Evolutionary conservation across 2,888 invertebrate species (phyloP), one percentile per base, ranked within the genome.

Genomic region (Synanthedon myopaeformis): DNA sequence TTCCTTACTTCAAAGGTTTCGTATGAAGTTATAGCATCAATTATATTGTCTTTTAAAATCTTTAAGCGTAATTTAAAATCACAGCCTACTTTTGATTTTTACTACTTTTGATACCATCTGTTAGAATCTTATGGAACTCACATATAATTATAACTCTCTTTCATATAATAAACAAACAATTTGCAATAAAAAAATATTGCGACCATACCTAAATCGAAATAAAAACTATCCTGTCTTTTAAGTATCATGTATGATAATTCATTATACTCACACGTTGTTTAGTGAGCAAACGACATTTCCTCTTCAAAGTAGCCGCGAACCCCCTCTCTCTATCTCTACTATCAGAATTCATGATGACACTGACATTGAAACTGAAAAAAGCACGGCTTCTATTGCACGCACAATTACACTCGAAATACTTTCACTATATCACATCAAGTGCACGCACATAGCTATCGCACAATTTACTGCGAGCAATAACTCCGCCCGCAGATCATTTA

Each of bases 251-350:
- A 42, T 51, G 12, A 42, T 12, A 49, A 13, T 14, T 45, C 14
- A 19, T 28, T 12, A 51, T 56, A 56, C 56, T 56, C 41, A 56
- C 56, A 50, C 51, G 48, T n/a, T 56, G 51, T 49, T 55, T 53
- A 42, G 55, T 55, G 51, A 56, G 55, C 49, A 45, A 13, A 13
- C 56, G 55, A 14, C 52, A 51, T 53, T 56, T 56, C 49, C 56
- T 56, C 53, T 56, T 56, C 23, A 56, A 50, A 41, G 56, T 56
- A 51, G 55, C 53, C 55, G 45, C 14, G 8, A 56, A 56, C 45
- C 55, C 55, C 42, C 49, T 56, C 55, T 55, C 55, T 55, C 53
- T 56, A 55, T 55, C 55, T 55, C 53, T 56, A 55, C 55, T 51
- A 50, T 55, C 51, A 19, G 53, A 55, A 56, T 55, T 56, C 56